Conservation (phyloP, 1,140 invertebrate genomes). For the Arctopsyche grandis region DNA sequence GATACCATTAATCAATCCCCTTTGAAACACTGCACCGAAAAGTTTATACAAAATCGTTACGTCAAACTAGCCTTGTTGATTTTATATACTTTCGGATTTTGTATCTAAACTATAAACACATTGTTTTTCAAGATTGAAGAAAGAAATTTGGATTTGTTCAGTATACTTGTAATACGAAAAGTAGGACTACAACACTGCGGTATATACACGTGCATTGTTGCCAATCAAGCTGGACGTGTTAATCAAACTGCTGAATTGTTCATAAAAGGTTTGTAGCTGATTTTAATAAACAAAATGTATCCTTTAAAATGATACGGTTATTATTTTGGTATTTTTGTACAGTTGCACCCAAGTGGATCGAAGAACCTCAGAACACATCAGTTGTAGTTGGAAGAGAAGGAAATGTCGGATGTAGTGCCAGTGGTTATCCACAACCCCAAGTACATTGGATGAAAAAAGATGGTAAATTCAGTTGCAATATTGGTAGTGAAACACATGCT, state of each 20-base stretch:
- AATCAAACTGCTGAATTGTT: slow-evolving; percentile 79
- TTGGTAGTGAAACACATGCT: slow-evolving; percentile 1
- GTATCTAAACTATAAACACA: background rate
- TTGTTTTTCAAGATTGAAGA: slow-evolving; percentile 69
- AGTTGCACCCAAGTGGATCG: slow-evolving; percentile 81
- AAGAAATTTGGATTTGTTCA: slow-evolving; percentile 75
- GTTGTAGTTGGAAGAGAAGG: slow-evolving; percentile 73
- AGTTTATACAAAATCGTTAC: too few species aligned
- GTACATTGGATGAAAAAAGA: slow-evolving; percentile 74
- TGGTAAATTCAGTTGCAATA: slow-evolving; percentile 60
- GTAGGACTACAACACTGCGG: slow-evolving; percentile 77
- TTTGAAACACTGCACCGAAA: too few species aligned
- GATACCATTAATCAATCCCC: too few species aligned
- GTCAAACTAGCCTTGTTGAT: too few species aligned
- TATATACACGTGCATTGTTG: slow-evolving; percentile 81
- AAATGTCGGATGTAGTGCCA: slow-evolving; percentile 74
- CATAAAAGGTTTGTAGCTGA: slow-evolving; percentile 76
- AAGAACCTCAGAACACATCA: slow-evolving; percentile 74
- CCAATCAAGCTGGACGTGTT: slow-evolving; percentile 78
- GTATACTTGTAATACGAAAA: slow-evolving; percentile 74
- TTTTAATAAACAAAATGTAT: slow-evolving; percentile 6
- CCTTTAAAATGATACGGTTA: slow-evolving; percentile 27
- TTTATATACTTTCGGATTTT: background rate
- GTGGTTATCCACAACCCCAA: slow-evolving; percentile 74
- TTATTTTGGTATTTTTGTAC: slow-evolving; percentile 46